Evolutionary conservation across 1,140 invertebrate species (phyloP), one percentile per base, ranked within the genome.

Genomic region (Archegozetes longisetosus): DNA sequence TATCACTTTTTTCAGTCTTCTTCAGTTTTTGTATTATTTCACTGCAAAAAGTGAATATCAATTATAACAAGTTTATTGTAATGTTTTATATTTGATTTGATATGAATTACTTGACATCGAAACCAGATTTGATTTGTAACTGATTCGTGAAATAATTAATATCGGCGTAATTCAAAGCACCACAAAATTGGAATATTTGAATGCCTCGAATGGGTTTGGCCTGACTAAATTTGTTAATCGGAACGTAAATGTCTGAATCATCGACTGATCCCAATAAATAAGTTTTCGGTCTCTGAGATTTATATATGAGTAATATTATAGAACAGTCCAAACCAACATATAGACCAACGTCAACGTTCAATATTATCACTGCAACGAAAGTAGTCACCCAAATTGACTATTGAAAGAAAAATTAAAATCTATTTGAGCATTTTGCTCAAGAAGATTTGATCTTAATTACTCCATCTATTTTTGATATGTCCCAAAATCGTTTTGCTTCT

Each of bases 271-370:
- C 66, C 24, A 66, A 49, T 25, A 66, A 24, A 28, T 62, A 65
- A 1, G 53, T 60, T 20, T 61, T 64, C n/a, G 60, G 66, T 49
- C 67, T 65, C 58, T 74, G 69, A 53, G 71, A 72, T 60, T 66
- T 53, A 48, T 64, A 64, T 13, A 68, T 60, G 13, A 68, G 46
- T 13, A 65, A 65, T 0, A 66, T 53, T 23, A 68, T 23, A 14
- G 67, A 68, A 53, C 65, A 68, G 6, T 81, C 64, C 3, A 89
- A 74, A 3, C 88, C 88, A 0, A 84, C 77, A 22, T 70, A 66
- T 24, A 94, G 73, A 12, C 86, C 86, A 61, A 84, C 75, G 66
- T 92, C 88, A 61, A 95, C 88, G 68, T 93, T 87, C 2, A 94
- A 71, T 6, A 92, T 66, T 6, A 89, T 73, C 0, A 88, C 87